Evolutionary conservation across 1,140 invertebrate genomes (phyloP), one percentile per base, ranked within the genome.

Genomic region (Cherax quadricarinatus): DNA sequence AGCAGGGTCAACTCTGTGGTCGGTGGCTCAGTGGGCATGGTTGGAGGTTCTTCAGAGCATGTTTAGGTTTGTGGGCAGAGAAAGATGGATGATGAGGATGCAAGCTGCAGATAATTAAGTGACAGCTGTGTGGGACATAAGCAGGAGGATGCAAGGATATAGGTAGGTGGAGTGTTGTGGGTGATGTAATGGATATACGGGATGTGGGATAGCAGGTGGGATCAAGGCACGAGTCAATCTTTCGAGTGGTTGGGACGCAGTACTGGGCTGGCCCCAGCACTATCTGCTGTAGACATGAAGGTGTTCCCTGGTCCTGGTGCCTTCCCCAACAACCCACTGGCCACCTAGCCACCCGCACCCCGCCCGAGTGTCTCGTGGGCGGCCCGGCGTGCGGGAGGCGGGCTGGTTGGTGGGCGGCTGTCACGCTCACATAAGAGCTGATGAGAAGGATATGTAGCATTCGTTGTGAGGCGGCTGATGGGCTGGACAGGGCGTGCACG

Each of bases 371-470:
- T 57, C 79, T 53, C 87, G 49, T 48, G 51, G 87, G 87, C 62
- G 78, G 60, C 78, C 30, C n/a, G 53, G 90, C 83, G 73, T 85
- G 84, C 90, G 90, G 84, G 85, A 57, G 78, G 90, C 75, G 84
- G 90, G 84, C 57, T 89, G 81, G 90, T 79, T 91, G 90, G 90
- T 91, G 90, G 90, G 90, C 85, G 84, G 90, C 88, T 91, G 90
- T 86, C 70, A 82, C 49, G 90, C 90, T 91, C 90, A 51, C 48
- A 24, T 81, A 14, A 70, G 84, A 91, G 90, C 75, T 81, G 83
- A 66, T 73, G 84, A 91, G 90, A 80, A 92, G 90, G 91, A 92
- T 92, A 92, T 92, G 91, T 92, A 84, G 91, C 86, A 92, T 92
- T 92, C 91, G 91, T 92, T 92, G 91, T 92, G 86, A 84, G 91